A percentile compares a stretch with the other conserved stretches of the same genome.
Conservation (phyloP, 64 coral and sea anemone species). For the Cladopsammia gracilis region DNA sequence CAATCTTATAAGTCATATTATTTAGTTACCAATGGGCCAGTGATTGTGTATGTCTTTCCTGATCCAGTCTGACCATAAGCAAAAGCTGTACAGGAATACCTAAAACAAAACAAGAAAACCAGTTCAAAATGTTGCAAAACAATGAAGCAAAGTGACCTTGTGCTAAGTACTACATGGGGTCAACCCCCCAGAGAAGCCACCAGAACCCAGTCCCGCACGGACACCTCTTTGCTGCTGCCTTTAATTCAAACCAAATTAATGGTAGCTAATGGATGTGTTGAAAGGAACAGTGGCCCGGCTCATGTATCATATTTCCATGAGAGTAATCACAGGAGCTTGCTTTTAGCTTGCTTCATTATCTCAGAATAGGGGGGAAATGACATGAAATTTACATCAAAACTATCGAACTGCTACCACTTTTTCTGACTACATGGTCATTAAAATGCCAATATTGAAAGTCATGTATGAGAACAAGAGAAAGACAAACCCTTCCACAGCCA, state of each 20-base stretch:
- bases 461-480: background rate
- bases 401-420: background rate
- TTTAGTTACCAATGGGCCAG: constrained; percentile 84
- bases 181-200: too few relatives aligned
- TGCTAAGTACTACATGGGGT: too few relatives aligned
- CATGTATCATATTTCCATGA: too few relatives aligned
- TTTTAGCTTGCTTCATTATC: too few relatives aligned
- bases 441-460: background rate
- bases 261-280: too few relatives aligned
- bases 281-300: too few relatives aligned
- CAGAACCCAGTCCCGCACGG: too few relatives aligned
- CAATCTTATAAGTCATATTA: background rate
- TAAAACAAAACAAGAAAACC: background rate
- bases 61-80: constrained; percentile 99
- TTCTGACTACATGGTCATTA: background rate
- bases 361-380: too few relatives aligned
- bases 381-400: background rate
- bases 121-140: too few relatives aligned
- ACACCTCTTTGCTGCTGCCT: too few relatives aligned
- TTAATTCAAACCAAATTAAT: too few relatives aligned
- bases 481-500: constrained; percentile 95
- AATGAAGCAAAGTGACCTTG: too few relatives aligned
- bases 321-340: background rate
- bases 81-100: constrained; percentile 98
- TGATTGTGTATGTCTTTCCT: constrained; percentile 97